These are phyloP conservation scores for Bedellia somnulentella DNA, from an alignment of 2,888 invertebrate species.

Conservation along the genomic window DNA sequence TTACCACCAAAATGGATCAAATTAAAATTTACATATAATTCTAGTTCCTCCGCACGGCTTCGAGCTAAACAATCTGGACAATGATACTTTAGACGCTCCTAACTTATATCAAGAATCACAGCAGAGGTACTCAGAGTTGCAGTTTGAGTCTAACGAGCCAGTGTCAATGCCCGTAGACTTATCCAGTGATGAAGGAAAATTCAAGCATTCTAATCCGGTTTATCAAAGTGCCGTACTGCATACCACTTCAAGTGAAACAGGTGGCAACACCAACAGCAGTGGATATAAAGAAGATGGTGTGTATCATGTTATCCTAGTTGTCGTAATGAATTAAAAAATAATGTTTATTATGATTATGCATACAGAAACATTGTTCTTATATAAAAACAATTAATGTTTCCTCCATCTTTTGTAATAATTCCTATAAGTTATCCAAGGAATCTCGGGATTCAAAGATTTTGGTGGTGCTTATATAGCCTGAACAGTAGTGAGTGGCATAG, in stretches of 20 bases:
- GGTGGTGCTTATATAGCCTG: too few species aligned
- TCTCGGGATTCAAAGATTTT: too few species aligned
- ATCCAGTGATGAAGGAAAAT: constrained; percentile 49
- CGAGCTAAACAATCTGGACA: constrained; percentile 67
- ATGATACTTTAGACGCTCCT: constrained; percentile 66
- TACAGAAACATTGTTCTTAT: too few species aligned
- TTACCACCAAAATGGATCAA: background rate
- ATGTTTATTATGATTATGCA: too few species aligned
- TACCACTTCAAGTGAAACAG: constrained; percentile 35
- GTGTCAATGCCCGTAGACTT: constrained; percentile 46
- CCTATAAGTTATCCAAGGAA: too few species aligned
- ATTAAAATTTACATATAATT: constrained; percentile 12
- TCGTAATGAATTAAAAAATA: too few species aligned
- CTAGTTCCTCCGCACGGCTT: constrained; percentile 66
- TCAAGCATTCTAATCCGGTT: constrained; percentile 72
- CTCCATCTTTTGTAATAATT: too few species aligned
- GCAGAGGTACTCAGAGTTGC: constrained; percentile 32
- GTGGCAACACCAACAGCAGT: constrained; percentile 20
- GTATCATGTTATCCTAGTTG: too few species aligned
- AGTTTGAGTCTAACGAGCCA: constrained; percentile 44
- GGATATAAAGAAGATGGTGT: constrained; percentile 46
- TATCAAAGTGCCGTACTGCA: constrained; percentile 76
- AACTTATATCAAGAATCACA: constrained; percentile 49
- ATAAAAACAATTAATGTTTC: too few species aligned
- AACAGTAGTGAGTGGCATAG: too few species aligned